Percentiles rank a stretch among this genome's conserved stretches.
Evolutionary conservation across 2,113 vertebrate species (phyloP).

Genomic region (Pterocles burchelli): DNA sequence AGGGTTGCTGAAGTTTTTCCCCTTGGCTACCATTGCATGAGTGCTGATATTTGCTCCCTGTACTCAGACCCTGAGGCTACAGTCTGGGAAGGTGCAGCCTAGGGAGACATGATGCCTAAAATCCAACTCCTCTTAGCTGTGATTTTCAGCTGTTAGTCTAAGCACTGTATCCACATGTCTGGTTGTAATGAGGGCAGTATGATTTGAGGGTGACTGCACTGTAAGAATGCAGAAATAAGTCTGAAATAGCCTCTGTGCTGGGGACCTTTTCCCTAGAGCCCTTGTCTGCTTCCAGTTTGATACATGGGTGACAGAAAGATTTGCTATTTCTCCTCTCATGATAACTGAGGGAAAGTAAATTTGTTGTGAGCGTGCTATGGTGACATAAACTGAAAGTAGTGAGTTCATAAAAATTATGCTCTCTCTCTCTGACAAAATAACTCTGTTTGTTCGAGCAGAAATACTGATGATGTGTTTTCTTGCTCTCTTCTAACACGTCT

Average conservation of each 20-base stretch:
- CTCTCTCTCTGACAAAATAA: neutral
- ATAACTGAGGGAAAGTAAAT: neutral
- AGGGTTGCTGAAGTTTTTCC: neutral
- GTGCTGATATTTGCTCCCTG: neutral
- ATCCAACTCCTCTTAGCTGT: neutral
- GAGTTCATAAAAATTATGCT: neutral
- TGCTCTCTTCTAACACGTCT: neutral
- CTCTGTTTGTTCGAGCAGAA: neutral
- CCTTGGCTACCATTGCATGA: neutral
- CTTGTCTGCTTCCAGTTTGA: neutral
- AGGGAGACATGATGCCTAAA: neutral
- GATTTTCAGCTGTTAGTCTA: neutral
- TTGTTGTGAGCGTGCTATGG: neutral
- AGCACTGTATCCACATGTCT: neutral
- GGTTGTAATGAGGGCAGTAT: neutral
- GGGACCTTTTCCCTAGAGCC: neutral
- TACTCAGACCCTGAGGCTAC: neutral
- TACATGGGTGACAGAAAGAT: neutral
- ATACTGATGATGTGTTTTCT: neutral
- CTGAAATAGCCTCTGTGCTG: neutral
- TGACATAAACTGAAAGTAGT: neutral
- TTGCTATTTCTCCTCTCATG: neutral
- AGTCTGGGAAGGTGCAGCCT: neutral
- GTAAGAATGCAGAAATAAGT: neutral
- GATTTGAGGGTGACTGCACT: neutral